phyloP scores from a whole-genome alignment of 2,797 vertebrate species.

The Bradypus variegatus region DNA sequence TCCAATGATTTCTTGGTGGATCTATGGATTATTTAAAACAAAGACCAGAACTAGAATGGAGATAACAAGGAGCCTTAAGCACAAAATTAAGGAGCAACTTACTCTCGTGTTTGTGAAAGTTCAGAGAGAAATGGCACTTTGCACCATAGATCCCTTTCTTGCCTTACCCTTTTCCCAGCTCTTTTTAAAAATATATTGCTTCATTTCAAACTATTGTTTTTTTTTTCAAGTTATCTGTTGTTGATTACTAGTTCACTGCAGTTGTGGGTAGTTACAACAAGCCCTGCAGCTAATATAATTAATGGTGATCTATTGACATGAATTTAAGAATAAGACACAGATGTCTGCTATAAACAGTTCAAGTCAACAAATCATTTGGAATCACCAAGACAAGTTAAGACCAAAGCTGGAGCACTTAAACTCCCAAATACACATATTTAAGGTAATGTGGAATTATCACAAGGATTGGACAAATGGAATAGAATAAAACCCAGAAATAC shows the following conservation, averaged over 20 bases:
- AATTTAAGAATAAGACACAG: background rate
- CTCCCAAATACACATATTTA: background rate
- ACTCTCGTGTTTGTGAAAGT: background rate
- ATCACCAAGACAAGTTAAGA: background rate
- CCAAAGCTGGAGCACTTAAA: background rate
- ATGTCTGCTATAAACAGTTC: background rate
- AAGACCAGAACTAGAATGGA: background rate
- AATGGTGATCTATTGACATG: background rate
- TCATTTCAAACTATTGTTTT: background rate
- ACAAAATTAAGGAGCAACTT: background rate
- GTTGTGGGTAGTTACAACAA: constrained; percentile 12
- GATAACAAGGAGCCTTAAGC: background rate
- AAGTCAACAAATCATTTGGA: background rate
- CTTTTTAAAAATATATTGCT: background rate
- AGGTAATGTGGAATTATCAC: background rate
- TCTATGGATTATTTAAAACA: background rate
- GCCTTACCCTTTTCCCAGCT: background rate
- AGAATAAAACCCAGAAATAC: background rate
- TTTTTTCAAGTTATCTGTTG: background rate
- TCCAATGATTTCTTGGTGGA: background rate
- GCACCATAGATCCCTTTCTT: background rate
- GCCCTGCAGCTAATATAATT: background rate
- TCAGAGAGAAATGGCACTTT: background rate
- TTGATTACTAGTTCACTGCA: background rate
- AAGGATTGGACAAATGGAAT: background rate